Evolutionary conservation across 1,140 invertebrate genomes (phyloP), one percentile per base, ranked within the genome.

Genomic region (Doryteuthis pealeii): DNA sequence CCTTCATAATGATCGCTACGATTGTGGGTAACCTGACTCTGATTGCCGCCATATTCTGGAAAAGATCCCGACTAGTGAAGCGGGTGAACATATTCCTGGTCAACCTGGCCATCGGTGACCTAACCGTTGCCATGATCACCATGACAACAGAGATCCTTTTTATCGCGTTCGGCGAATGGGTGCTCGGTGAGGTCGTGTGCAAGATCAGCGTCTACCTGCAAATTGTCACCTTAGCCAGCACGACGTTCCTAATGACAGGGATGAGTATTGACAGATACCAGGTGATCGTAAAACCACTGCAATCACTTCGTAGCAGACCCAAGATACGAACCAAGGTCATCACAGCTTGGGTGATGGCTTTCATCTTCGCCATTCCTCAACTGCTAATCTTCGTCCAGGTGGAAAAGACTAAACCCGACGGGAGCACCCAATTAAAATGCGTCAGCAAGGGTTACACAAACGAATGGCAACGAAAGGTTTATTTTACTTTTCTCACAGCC

Each of bases 181-280:
- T 88, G 6, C 82, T 86, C 22, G 84, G 89, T 4, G 87, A 88
- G 1, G 81, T 86, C 15, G 77, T 82, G 8, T 90, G 89, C 81
- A 89, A 89, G 80, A 74, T 88, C 4, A 80, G 85, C 28, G 83
- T 88, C 12, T 89, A 89, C 73, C 81, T 84, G 14, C 88, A 89
- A 79, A 86, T 87, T 15, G 87, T 89, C 15, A 88, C 87, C 0
- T 76, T 90, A n/a, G 86, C 88, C 3, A 86, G 84, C 31, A 86
- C 88, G 0, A 88, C 87, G 0, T 89, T 89, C 79, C 83, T 89
- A 8, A 75, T 89, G 8, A 86, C 88, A 6, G 87, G 85, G 6
- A 89, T 89, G 88, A 87, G 86, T 62, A 86, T 87, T 69, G 88
- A 89, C 70, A 77, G 87, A 18, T 89, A 88, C 69, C 84, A 86